phyloP scores from a whole-genome alignment of 1,140 invertebrate genomes.

The Luehdorfia chinensis region DNA sequence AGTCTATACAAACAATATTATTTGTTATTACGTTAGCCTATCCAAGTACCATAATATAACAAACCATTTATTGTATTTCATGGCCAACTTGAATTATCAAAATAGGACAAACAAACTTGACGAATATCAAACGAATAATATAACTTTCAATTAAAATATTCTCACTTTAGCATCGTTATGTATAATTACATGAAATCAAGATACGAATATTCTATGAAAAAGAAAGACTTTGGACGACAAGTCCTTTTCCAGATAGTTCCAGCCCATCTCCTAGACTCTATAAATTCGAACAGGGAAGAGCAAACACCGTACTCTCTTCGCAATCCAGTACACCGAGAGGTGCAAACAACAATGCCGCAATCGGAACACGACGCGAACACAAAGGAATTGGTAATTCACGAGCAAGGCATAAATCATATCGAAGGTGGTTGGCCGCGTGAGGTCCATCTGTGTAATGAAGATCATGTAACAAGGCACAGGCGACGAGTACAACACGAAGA shows the following conservation, averaged over 20 bases:
- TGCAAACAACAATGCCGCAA: conserved; percentile 52
- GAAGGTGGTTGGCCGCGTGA: conserved; percentile 98
- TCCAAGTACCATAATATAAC: not conserved
- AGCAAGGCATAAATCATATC: conserved; percentile 88
- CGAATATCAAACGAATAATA: not conserved
- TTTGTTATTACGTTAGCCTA: too few relatives aligned
- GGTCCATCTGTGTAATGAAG: conserved; percentile 90
- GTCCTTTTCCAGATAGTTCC: conserved; percentile 52
- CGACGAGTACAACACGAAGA: conserved; percentile 98
- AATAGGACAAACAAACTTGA: not conserved
- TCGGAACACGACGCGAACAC: conserved; percentile 66
- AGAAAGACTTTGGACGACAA: conserved; percentile 55
- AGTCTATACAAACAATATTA: too few relatives aligned
- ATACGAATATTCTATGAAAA: conserved; percentile 53
- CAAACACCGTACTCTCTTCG: conserved; percentile 55
- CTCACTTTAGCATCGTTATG: too few relatives aligned
- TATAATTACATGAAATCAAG: conserved; percentile 42
- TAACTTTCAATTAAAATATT: too few relatives aligned
- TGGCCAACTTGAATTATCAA: conserved; percentile 1
- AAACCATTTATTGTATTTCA: not conserved
- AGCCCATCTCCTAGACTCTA: conserved; percentile 56
- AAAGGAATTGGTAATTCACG: conserved; percentile 56
- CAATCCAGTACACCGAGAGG: conserved; percentile 53
- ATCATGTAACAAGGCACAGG: conserved; percentile 88
- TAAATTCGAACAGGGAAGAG: conserved; percentile 39